These are phyloP conservation scores for Leucophenga varia DNA, from an alignment of 1,140 invertebrate species.

Conservation along the genomic window DNA sequence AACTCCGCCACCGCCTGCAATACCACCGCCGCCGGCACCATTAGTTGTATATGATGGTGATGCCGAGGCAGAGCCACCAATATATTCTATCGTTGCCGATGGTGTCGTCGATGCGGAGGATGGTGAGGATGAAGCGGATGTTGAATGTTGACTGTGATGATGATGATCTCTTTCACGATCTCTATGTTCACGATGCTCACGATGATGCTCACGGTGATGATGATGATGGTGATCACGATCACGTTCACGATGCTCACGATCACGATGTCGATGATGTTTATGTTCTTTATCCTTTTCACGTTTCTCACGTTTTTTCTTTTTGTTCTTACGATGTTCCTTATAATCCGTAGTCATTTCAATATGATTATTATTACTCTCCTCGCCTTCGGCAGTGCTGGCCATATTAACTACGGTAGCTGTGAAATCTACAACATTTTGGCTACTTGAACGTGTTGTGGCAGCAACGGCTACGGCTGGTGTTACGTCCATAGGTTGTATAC, in stretches of 20 bases:
- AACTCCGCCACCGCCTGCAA: slow-evolving; percentile 8
- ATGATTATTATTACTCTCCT: slow-evolving; percentile 39
- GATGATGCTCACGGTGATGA: slow-evolving; percentile 39
- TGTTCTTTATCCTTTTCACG: slow-evolving; percentile 50
- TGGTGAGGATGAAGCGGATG: slow-evolving; percentile 49
- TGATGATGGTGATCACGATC: slow-evolving; percentile 18
- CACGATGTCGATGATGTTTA: slow-evolving; percentile 32
- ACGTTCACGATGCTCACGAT: slow-evolving; percentile 16
- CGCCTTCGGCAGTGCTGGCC: slow-evolving; percentile 33
- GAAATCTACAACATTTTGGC: slow-evolving; percentile 24
- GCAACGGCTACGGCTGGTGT: slow-evolving; percentile 40
- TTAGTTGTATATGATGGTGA: slow-evolving; percentile 34
- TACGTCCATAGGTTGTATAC: slow-evolving; percentile 37
- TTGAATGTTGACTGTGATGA: slow-evolving; percentile 45
- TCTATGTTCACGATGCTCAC: slow-evolving; percentile 24
- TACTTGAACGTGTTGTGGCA: slow-evolving; percentile 28
- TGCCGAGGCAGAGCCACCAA: slow-evolving; percentile 43
- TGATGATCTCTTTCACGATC: slow-evolving; percentile 20
- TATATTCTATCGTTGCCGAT: slow-evolving; percentile 47
- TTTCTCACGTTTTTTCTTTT: slow-evolving; percentile 54
- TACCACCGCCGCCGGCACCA: neutral
- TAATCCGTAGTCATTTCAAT: slow-evolving; percentile 47
- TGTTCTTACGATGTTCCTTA: slow-evolving; percentile 52
- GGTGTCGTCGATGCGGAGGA: slow-evolving; percentile 48
- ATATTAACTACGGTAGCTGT: slow-evolving; percentile 43